Percentiles rank a stretch among this genome's conserved stretches.
Conservation (phyloP, 2,113 vertebrate species). For the Eudyptes chrysolophus region DNA sequence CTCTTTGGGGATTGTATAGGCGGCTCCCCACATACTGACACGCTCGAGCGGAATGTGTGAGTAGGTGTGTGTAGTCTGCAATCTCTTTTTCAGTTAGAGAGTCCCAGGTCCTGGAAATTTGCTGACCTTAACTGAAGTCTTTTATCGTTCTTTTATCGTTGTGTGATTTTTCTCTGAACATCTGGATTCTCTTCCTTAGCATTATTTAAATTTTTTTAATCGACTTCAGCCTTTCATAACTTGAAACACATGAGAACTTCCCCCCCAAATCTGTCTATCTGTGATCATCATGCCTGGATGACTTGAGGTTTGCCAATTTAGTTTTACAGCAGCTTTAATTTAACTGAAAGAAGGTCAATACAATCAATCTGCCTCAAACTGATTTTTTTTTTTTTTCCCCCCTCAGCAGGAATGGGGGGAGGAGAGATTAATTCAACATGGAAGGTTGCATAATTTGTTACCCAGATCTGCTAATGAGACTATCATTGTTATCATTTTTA, state of each 20-base stretch:
- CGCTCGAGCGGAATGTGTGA: not conserved
- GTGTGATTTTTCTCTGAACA: not conserved
- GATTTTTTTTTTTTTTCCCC: not conserved
- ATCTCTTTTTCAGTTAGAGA: not conserved
- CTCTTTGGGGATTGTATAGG: fast-evolving
- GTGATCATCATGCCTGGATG: not conserved
- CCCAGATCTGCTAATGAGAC: not conserved
- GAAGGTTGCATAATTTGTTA: not conserved
- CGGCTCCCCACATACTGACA: fast-evolving
- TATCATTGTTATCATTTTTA: not conserved
- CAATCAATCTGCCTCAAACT: not conserved
- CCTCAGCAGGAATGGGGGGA: not conserved
- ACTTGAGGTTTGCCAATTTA: not conserved
- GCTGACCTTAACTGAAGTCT: not conserved
- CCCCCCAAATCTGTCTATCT: not conserved
- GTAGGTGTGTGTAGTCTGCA: too few relatives aligned
- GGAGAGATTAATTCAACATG: not conserved
- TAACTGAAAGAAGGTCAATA: not conserved
- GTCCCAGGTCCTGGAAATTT: not conserved
- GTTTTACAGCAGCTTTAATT: not conserved
- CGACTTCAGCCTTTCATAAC: not conserved
- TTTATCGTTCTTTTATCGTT: fast-evolving
- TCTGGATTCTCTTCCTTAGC: not conserved
- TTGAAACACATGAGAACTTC: not conserved
- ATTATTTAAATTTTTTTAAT: not conserved